Percentiles rank a stretch among this genome's conserved stretches.
Conservation (phyloP, 2,113 vertebrate species). For the Bettongia penicillata region DNA sequence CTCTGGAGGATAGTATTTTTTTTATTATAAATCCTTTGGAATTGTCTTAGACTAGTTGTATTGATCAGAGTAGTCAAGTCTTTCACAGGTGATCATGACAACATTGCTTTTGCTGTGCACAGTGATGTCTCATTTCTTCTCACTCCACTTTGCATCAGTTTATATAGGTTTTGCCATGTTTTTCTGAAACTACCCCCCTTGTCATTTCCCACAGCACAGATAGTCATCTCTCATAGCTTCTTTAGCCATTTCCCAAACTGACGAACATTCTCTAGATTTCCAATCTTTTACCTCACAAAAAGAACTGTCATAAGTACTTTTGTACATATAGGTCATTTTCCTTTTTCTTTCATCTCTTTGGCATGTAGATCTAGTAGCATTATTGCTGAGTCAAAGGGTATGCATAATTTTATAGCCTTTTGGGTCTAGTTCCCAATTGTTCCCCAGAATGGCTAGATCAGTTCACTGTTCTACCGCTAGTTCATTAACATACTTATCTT, state of each 20-base stretch:
- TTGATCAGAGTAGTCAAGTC: not conserved
- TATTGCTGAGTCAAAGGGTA: not conserved
- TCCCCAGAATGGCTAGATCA: too few species aligned
- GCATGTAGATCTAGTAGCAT: not conserved
- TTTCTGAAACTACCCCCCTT: not conserved
- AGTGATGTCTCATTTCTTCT: not conserved
- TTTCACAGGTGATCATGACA: not conserved
- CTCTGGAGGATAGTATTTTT: not conserved
- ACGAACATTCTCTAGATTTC: too few species aligned
- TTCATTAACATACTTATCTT: not conserved
- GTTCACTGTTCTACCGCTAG: too few species aligned
- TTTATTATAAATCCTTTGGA: not conserved
- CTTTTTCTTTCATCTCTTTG: not conserved
- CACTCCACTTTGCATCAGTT: not conserved
- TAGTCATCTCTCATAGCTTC: not conserved
- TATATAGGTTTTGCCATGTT: not conserved
- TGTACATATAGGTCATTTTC: too few species aligned
- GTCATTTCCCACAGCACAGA: not conserved
- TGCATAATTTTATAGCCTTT: not conserved
- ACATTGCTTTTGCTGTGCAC: not conserved
- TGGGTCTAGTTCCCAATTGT: too few species aligned
- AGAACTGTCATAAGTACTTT: too few species aligned
- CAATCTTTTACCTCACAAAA: too few species aligned
- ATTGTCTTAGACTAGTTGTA: not conserved
- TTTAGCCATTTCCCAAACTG: not conserved